phyloP scores from a whole-genome alignment of 2,888 invertebrate genomes.

The Cheilosia impressa region DNA sequence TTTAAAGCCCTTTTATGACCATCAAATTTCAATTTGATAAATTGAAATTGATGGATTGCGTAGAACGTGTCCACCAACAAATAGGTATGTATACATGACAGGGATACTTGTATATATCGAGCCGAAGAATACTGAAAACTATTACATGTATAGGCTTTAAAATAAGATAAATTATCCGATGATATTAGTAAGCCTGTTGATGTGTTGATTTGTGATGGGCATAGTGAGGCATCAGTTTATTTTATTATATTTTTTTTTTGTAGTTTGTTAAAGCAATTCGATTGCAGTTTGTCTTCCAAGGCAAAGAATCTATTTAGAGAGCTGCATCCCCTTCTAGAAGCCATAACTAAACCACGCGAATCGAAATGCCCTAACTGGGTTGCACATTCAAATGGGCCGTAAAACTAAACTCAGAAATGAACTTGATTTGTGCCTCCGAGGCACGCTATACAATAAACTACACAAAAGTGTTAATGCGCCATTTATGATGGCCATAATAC shows the following conservation, averaged over 20 bases:
- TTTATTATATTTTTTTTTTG: too few relatives aligned
- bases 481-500: constrained; percentile 42
- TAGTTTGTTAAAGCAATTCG: neutral
- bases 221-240: neutral
- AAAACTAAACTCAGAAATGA: constrained; percentile 2
- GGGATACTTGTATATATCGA: neutral
- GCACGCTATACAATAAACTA: constrained; percentile 39
- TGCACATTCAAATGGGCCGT: neutral
- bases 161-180: constrained; percentile 30
- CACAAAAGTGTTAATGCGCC: constrained; percentile 42
- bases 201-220: constrained; percentile 21
- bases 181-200: constrained; percentile 22
- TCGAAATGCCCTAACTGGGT: neutral
- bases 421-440: constrained; percentile 12
- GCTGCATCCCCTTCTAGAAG: neutral
- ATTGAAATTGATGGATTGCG: constrained; percentile 55
- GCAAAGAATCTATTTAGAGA: neutral
- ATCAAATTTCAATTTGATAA: constrained; percentile 46
- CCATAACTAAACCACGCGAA: too few relatives aligned
- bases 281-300: too few relatives aligned
- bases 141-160: neutral
- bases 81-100: too few relatives aligned
- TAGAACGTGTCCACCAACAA: constrained; percentile 12
- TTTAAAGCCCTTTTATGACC: constrained; percentile 29
- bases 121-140: constrained; percentile 1